Percentiles rank a stretch among this genome's conserved stretches.
Evolutionary conservation across 1,140 invertebrate species (phyloP).

Genomic region (Drosophila melanogaster): Release_6_plus_ISO1_MT NT_037436.4:2033501-2034000

Average conservation of each 20-base stretch:
- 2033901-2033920: slow-evolving; percentile 42
- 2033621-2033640: slow-evolving; percentile 33
- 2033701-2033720: slow-evolving; percentile 80
- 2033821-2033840: slow-evolving; percentile 56
- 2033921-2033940: slow-evolving; percentile 12
- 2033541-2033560: slow-evolving; percentile 81
- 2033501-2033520: neutral
- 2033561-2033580: slow-evolving; percentile 47
- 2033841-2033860: slow-evolving; percentile 80
- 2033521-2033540: slow-evolving; percentile 74
- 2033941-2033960: neutral
- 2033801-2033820: neutral
- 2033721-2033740: slow-evolving; percentile 74
- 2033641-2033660: neutral
- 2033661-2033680: slow-evolving; percentile 32
- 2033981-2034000: neutral
- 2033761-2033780: slow-evolving; percentile 9
- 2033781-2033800: neutral
- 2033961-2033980: slow-evolving; percentile 10
- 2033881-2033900: slow-evolving; percentile 48
- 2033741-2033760: slow-evolving; percentile 29
- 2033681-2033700: slow-evolving; percentile 81
- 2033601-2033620: slow-evolving; percentile 80
- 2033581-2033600: slow-evolving; percentile 83
- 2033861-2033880: slow-evolving; percentile 77